Base-by-base conservation (phyloP, 2,113 vertebrate species). In the Megalops atlanticus region DNA sequence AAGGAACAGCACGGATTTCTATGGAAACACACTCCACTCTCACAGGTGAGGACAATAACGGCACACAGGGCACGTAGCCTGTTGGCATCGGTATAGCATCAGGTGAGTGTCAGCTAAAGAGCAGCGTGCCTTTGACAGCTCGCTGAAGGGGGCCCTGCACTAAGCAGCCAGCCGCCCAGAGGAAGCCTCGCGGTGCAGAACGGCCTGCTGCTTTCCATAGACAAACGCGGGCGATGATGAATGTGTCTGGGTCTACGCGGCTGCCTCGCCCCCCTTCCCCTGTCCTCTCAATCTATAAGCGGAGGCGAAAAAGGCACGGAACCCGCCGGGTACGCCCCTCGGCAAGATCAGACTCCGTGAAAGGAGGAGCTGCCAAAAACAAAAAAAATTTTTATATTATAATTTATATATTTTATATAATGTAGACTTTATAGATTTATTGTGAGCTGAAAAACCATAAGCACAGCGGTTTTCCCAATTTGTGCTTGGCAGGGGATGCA, bases 391-490 rank as follows among this genome's bases (percentile, higher is more conserved):
- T n/a, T 39, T 73, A 43, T 21, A 49, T 64, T n/a, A 31, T n/a
- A 64, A 90, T n/a, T n/a, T n/a, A n/a, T n/a, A n/a, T n/a, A n/a
- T n/a, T n/a, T n/a, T n/a, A n/a, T n/a, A n/a, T n/a, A n/a, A n/a
- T n/a, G n/a, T n/a, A n/a, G n/a, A n/a, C 89, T 90, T 91, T 89
- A 91, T 89, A 91, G 85, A 88, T 88, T 89, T 88, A 88, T 88
- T 89, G 90, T 89, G 86, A 89, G 84, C 85, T 77, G 58, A 89
- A 82, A 87, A 36, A 64, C n/a, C 8, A 49, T 27, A 76, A 78
- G 81, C 68, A 64, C 77, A 35, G 71, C 84, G 86, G 88, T 84
- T 80, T 89, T 85, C 87, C 83, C 90, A 86, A 86, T 91, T 87
- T 91, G 86, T 85, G 88, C 89, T 91, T 89, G 87, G 89, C 88